A percentile compares a stretch with the other conserved stretches of the same genome.
Conservation (phyloP, 2,888 invertebrate species). For the Latrodectus hesperus region DNA sequence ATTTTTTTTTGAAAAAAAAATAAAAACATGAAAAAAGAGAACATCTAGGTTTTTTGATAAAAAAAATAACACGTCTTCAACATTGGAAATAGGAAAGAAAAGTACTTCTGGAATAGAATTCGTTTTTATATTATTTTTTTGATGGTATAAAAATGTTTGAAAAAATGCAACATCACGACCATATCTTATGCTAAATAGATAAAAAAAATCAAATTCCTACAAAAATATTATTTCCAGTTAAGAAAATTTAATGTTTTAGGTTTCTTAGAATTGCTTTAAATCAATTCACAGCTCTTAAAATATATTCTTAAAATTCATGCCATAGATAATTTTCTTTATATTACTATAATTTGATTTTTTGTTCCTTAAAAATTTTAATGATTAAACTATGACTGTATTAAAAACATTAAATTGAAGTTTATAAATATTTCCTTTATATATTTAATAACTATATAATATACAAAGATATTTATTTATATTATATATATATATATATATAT, state of each 20-base stretch:
- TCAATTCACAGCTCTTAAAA: too few species aligned
- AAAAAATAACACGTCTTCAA: constrained; percentile 15
- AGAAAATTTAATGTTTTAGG: constrained; percentile 21
- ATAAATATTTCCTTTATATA: too few species aligned
- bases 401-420: too few species aligned
- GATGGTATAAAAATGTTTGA: background rate
- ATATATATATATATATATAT: too few species aligned
- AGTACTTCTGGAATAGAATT: constrained; percentile 2
- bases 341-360: too few species aligned
- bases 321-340: too few species aligned
- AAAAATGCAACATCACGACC: constrained; percentile 15
- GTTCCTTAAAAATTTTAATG: too few species aligned
- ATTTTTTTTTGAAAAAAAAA: constrained; percentile 14
- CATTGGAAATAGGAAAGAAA: constrained; percentile 25
- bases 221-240: background rate
- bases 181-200: constrained; percentile 6
- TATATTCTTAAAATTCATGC: too few species aligned
- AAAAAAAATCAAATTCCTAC: background rate
- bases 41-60: background rate
- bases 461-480: too few species aligned
- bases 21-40: constrained; percentile 17
- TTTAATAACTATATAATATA: too few species aligned
- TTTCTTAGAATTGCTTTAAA: constrained; percentile 3
- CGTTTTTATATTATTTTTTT: constrained; percentile 14
- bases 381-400: too few species aligned